Evolutionary conservation across 2,113 vertebrate genomes (phyloP).

Genomic region (Narcine bancroftii): DNA sequence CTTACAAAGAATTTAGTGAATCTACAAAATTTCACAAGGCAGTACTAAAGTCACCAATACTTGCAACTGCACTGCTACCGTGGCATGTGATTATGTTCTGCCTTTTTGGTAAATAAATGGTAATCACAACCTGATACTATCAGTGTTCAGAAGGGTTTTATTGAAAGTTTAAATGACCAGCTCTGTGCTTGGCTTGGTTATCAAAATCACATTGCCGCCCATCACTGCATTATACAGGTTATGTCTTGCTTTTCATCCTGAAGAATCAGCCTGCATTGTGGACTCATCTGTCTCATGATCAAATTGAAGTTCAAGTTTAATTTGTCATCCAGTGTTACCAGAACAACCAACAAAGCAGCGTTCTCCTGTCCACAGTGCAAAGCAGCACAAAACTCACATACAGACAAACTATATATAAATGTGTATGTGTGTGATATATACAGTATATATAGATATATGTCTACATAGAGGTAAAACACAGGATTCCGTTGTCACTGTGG

Average conservation of each 20-base stretch:
- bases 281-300: background rate
- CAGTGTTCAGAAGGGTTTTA: background rate
- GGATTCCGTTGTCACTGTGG: too few relatives aligned
- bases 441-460: too few relatives aligned
- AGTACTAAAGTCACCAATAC: background rate
- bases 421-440: too few relatives aligned
- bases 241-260: background rate
- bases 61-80: background rate
- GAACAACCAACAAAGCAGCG: too few relatives aligned
- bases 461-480: too few relatives aligned
- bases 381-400: too few relatives aligned
- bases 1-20: background rate
- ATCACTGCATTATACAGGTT: background rate
- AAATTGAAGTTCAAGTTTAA: too few relatives aligned
- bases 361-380: too few relatives aligned
- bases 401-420: too few relatives aligned
- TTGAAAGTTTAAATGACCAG: background rate
- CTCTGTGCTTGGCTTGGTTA: background rate
- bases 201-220: background rate
- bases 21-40: background rate
- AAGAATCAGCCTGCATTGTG: background rate
- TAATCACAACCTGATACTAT: background rate
- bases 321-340: too few relatives aligned
- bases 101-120: background rate
- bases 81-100: background rate